Evolutionary conservation across 2,797 vertebrate species (phyloP).

Genomic region (Odontamblyopus lacepedii): DNA sequence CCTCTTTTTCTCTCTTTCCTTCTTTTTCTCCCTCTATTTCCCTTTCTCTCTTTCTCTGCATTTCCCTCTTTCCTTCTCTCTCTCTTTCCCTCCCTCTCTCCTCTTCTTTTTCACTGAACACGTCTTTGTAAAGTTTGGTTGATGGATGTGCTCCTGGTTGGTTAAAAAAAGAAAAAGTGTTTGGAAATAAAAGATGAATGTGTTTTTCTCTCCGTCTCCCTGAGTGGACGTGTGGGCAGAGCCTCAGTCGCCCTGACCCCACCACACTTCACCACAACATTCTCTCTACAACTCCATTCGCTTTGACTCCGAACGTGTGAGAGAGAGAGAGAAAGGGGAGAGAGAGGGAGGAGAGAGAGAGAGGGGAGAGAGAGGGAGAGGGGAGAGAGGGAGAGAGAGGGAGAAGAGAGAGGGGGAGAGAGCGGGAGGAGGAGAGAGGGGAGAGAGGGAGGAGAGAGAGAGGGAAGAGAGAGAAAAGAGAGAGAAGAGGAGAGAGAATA

Average conservation of each 20-base stretch:
- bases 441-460: rapidly evolving
- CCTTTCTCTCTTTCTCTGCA: too few species aligned
- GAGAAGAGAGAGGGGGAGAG: background rate
- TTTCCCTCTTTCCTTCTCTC: too few species aligned
- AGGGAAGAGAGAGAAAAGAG: rapidly evolving
- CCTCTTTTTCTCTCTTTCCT: too few species aligned
- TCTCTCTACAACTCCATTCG: background rate
- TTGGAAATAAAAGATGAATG: too few species aligned
- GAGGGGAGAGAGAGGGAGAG: background rate
- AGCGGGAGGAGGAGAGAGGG: rapidly evolving
- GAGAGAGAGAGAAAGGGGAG: background rate
- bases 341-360: background rate
- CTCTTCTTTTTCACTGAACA: too few species aligned
- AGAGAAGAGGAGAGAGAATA: too few species aligned
- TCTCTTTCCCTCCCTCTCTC: too few species aligned
- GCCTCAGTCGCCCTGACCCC: slow-evolving; percentile 27
- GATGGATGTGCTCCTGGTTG: too few species aligned
- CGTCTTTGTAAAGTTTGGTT: too few species aligned
- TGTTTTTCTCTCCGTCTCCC: background rate
- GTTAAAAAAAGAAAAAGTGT: too few species aligned
- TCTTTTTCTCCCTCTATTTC: too few species aligned
- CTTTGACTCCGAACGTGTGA: too few species aligned
- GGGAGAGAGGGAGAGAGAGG: background rate
- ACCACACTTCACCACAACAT: background rate
- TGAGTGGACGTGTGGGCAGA: background rate